A percentile compares a stretch with the other conserved stretches of the same genome.
phyloP scores from a whole-genome alignment of 2,888 invertebrate genomes.

The Microplitis manilae region DNA sequence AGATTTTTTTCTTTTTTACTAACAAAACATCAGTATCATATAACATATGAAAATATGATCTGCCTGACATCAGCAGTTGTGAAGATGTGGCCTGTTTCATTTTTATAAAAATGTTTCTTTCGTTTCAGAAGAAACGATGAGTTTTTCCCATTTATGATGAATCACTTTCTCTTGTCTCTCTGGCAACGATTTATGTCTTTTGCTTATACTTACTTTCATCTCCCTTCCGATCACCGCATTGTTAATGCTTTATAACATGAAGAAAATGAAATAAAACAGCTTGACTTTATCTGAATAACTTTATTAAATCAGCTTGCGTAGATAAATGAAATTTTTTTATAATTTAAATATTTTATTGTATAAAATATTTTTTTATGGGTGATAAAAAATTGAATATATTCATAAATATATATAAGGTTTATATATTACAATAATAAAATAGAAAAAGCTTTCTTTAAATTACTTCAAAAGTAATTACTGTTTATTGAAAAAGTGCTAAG shows the following conservation, averaged over 20 bases:
- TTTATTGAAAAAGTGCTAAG: too few relatives aligned
- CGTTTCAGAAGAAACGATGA: slow-evolving; percentile 17
- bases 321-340: neutral
- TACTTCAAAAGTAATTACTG: too few relatives aligned
- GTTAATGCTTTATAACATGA: slow-evolving; percentile 59
- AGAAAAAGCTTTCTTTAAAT: too few relatives aligned
- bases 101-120: slow-evolving; percentile 17
- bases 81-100: slow-evolving; percentile 25
- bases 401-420: too few relatives aligned
- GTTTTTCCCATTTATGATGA: slow-evolving; percentile 46
- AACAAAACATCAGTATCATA: too few relatives aligned
- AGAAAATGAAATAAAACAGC: slow-evolving; percentile 34
- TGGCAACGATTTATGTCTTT: slow-evolving; percentile 62
- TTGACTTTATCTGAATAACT: slow-evolving; percentile 26
- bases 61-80: slow-evolving; percentile 47
- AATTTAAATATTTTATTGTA: neutral
- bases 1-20: too few relatives aligned
- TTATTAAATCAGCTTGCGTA: neutral
- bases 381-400: too few relatives aligned
- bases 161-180: slow-evolving; percentile 53
- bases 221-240: slow-evolving; percentile 48
- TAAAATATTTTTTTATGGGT: too few relatives aligned
- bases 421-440: too few relatives aligned
- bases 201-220: slow-evolving; percentile 52
- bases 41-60: slow-evolving; percentile 48